phyloP scores from a whole-genome alignment of 1,140 invertebrate species.

The Anastatus disparis region DNA sequence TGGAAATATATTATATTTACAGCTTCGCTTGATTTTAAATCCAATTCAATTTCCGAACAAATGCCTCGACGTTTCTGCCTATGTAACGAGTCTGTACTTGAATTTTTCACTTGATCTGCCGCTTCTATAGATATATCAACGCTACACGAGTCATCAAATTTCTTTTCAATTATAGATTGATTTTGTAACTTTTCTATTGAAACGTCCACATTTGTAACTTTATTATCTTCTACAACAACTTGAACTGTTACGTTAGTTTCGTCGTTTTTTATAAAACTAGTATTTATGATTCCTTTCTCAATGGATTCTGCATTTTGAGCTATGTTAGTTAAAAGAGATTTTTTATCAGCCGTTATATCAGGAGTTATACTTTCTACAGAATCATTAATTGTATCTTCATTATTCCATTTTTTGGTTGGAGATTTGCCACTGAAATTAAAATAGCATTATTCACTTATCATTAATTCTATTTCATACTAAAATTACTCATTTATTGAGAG shows the following conservation, averaged over 20 bases:
- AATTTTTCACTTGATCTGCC: not conserved
- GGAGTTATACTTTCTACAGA: slow-evolving; percentile 29
- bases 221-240: slow-evolving; percentile 35
- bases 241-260: slow-evolving; percentile 46
- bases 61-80: slow-evolving; percentile 69
- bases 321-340: slow-evolving; percentile 55
- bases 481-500: too few species aligned
- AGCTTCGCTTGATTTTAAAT: slow-evolving; percentile 42
- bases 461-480: not conserved
- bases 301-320: slow-evolving; percentile 50
- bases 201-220: slow-evolving; percentile 25
- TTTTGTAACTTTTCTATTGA: slow-evolving; percentile 13
- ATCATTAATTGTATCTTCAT: slow-evolving; percentile 16
- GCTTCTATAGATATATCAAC: not conserved
- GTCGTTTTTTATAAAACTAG: slow-evolving; percentile 47
- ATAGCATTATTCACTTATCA: not conserved
- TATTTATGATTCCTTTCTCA: slow-evolving; percentile 55
- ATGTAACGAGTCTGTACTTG: slow-evolving; percentile 55
- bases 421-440: slow-evolving; percentile 3
- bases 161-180: not conserved
- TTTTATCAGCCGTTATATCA: slow-evolving; percentile 57
- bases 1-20: not conserved
- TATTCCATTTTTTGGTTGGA: slow-evolving; percentile 16
- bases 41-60: slow-evolving; percentile 64
- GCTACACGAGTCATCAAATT: not conserved